Base-by-base conservation (phyloP, 2,797 vertebrate genomes). In the Percopsis omiscomaycus region DNA sequence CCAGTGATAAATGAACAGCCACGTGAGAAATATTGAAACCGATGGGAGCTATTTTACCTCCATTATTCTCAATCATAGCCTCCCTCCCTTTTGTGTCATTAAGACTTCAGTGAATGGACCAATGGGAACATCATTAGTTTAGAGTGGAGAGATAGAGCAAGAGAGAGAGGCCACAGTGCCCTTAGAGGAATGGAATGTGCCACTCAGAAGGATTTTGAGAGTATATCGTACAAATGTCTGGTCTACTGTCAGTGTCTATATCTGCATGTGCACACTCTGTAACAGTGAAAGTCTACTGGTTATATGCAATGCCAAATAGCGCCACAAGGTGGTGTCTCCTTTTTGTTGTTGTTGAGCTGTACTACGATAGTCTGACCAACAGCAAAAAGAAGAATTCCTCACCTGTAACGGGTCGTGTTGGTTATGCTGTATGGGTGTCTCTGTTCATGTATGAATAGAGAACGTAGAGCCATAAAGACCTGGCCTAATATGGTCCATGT, bases 11-110 rank as follows among this genome's bases (percentile, higher is more conserved):
- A 88, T 84, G 79, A 83, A 84, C 66, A 68, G 78, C 77, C 86
- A 78, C 78, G 76, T 77, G 84, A 82, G 86, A 87, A 84, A 88
- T 80, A 83, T 81, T 72, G 61, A 16, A 61, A 75, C 55, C 49
- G 61, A 81, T 79, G 78, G 74, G 82, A 83, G 74, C 74, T 85
- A 81, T 88, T 87, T 80, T 81, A 78, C 69, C 71, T 68, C 83
- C 83, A 86, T 88, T 89, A 81, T 86, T 89, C 78, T 86, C 78
- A 82, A 86, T 89, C 12, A 10, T 28, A 30, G 11, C 15, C 14
- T 10, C 50, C 59, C 68, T 61, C 49, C 64, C 14, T 9, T 32
- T 42, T 5, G 47, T 76, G 75, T 77, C 77, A 77, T 85, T 84
- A 88, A 65, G 66, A 59, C 72, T 57, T 60, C 50, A 0, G 53